Evolutionary conservation across 2,888 invertebrate genomes (phyloP).

Genomic region (Autographa gamma): DNA sequence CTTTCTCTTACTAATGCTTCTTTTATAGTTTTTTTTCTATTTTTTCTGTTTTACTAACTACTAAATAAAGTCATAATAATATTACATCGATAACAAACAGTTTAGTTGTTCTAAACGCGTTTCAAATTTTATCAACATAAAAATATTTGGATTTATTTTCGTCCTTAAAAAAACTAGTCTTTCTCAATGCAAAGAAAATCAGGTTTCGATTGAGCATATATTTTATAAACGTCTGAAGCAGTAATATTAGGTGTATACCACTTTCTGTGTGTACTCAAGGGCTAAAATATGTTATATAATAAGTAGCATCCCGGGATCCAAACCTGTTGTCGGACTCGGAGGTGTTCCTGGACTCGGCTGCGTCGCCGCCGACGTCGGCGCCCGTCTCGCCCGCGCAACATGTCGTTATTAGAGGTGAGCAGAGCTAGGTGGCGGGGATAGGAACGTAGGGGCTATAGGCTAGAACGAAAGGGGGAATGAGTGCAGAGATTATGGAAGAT

Average conservation of each 20-base stretch:
- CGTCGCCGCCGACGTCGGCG: conserved; percentile 71
- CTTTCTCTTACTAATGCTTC: conserved; percentile 30
- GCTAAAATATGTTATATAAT: too few relatives aligned
- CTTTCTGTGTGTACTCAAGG: too few relatives aligned
- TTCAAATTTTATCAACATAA: neutral
- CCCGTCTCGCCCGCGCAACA: conserved; percentile 62
- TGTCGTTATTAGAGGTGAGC: conserved; percentile 58
- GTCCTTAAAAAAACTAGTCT: too few relatives aligned
- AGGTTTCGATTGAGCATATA: too few relatives aligned
- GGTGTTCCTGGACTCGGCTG: conserved; percentile 78
- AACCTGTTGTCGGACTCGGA: conserved; percentile 82
- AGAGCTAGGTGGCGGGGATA: neutral
- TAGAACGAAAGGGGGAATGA: neutral
- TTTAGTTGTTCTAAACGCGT: neutral
- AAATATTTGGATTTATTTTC: neutral
- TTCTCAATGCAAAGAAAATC: too few relatives aligned
- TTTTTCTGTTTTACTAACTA: conserved; percentile 15
- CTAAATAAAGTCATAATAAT: neutral
- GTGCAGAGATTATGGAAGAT: too few relatives aligned
- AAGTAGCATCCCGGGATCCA: conserved; percentile 64
- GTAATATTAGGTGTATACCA: too few relatives aligned
- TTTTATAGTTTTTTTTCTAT: conserved; percentile 8
- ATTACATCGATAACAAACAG: too few relatives aligned
- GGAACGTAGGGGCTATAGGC: neutral
- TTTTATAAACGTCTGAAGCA: too few relatives aligned